These are phyloP conservation scores for Oncorhynchus keta DNA, from an alignment of 2,113 vertebrate genomes.

Conservation along the genomic window DNA sequence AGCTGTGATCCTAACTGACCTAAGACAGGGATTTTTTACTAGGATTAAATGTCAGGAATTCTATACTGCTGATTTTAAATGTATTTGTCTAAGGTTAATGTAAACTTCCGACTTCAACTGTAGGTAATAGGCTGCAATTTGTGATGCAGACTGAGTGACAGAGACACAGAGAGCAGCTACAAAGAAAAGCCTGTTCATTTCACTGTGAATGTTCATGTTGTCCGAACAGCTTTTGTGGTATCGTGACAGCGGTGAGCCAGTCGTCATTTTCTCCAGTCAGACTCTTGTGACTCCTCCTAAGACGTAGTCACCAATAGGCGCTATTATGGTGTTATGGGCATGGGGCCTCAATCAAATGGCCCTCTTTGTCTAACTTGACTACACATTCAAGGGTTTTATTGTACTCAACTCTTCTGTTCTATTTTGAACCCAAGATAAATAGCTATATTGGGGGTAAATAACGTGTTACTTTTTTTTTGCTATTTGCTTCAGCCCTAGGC, in stretches of 20 bases:
- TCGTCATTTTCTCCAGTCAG: neutral
- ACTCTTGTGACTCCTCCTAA: neutral
- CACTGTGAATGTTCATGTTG: neutral
- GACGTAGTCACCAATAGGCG: neutral
- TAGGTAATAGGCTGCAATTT: too few relatives aligned
- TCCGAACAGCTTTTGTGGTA: neutral
- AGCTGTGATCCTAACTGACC: too few relatives aligned
- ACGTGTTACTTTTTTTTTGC: neutral
- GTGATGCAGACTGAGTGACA: too few relatives aligned
- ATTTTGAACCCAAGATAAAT: neutral
- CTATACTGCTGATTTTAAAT: too few relatives aligned
- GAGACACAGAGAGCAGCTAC: neutral
- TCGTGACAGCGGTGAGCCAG: neutral
- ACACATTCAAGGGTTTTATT: neutral
- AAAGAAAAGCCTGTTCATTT: neutral
- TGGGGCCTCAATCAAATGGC: neutral
- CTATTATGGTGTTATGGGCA: neutral
- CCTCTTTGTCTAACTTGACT: neutral
- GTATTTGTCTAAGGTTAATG: too few relatives aligned
- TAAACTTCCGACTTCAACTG: too few relatives aligned
- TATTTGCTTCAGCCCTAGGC: neutral
- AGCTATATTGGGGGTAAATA: neutral
- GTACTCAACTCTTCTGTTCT: neutral
- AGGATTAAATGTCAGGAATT: too few relatives aligned
- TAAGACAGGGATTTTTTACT: too few relatives aligned